Conservation (phyloP, 1,140 invertebrate species). For the Coelopa frigida region DNA sequence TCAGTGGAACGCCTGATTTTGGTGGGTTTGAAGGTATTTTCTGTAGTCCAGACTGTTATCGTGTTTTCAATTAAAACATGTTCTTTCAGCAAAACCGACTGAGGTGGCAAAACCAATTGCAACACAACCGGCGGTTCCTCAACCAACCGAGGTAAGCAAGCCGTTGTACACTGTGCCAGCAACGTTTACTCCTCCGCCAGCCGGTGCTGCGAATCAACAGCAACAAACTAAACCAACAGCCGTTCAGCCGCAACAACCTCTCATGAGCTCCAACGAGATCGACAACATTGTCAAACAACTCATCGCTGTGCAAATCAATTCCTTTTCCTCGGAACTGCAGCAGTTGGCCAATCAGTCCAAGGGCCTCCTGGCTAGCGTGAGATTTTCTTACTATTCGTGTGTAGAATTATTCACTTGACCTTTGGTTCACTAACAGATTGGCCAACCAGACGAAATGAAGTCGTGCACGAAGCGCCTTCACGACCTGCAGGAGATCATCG, state of each 20-base stretch:
- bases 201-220: constrained; percentile 2
- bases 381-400: constrained; percentile 4
- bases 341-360: constrained; percentile 49
- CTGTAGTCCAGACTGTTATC: background rate
- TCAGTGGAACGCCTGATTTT: constrained; percentile 15
- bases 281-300: constrained; percentile 30
- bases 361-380: constrained; percentile 47
- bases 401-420: background rate
- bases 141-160: constrained; percentile 16
- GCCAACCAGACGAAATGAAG: constrained; percentile 48
- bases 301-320: constrained; percentile 50
- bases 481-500: constrained; percentile 50
- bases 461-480: constrained; percentile 45
- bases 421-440: constrained; percentile 36
- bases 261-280: constrained; percentile 19
- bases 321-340: constrained; percentile 56
- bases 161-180: constrained; percentile 34
- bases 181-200: constrained; percentile 23
- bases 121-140: background rate
- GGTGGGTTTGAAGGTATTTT: background rate
- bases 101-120: constrained; percentile 1
- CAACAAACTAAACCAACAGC: background rate
- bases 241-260: background rate
- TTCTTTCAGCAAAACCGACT: constrained; percentile 11
- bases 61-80: background rate